Evolutionary conservation across 2,888 invertebrate genomes (phyloP), one percentile per base, ranked within the genome.

Genomic region (Pristionchus maxplancki): DNA sequence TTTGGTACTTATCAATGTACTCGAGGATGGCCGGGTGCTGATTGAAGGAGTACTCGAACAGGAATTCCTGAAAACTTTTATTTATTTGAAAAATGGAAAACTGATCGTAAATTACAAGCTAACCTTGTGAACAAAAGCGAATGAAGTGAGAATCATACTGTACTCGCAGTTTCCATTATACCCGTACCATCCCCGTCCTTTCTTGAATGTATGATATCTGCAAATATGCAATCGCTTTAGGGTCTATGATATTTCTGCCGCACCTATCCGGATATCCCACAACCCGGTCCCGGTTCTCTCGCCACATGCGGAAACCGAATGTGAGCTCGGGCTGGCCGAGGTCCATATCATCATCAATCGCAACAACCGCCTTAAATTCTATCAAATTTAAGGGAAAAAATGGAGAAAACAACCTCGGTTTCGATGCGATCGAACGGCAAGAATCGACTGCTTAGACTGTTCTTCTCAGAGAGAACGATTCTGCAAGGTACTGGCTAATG

Each of bases 291-390:
- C 98, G 96, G 95, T 98, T 97, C 95, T 99, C 98, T 37, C 98
- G 96, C 99, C 99, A 99, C 5, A 99, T 98, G 92, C 98, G 97
- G 95, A 99, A 99, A 0, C 98, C 98, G 95, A 99, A 99, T 88
- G 99, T 96, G 92, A 99, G 99, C 95, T 99, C 99, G 95, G 99
- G 98, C 94, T 98, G 98, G 20, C 98, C 96, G 15, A 99, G 96
- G 95, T 98, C 98, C 17, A 98, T 98, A 95, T 99, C 99, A 95
- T 99, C 99, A 94, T 99, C 99, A 1, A 74, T 40, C 9, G 74
- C 8, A 5, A 74, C 40, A 2, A 74, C 44, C 1, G 74, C 74
- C 74, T 44, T 24, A 40, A 74, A 37, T 71, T 34, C 1, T 5
- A 20, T 11, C 17, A 3, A n/a, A 64, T 64, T 9, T 6, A 64